A percentile compares a stretch with the other conserved stretches of the same genome.
Conservation (phyloP, 2,797 vertebrate genomes). For the Mormyrus hasselquistii region DNA sequence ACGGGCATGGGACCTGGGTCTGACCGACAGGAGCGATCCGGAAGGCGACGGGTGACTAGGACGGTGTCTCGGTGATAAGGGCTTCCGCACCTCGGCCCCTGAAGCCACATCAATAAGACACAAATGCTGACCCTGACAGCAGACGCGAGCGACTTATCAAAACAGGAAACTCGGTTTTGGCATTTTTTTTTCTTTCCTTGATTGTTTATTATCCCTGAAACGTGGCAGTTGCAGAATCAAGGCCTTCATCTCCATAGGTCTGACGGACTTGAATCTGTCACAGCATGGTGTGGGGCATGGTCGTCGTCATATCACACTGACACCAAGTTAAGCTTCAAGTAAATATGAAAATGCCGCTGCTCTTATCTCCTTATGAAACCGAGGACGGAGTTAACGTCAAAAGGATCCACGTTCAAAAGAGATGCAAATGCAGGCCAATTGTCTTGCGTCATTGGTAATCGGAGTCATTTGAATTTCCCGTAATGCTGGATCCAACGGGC, state of each 20-base stretch:
- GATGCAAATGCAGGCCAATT: conserved; percentile 39
- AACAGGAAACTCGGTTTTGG: not conserved
- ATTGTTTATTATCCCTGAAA: conserved; percentile 4
- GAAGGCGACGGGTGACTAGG: conserved; percentile 37
- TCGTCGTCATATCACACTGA: not conserved
- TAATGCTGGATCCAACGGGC: not conserved
- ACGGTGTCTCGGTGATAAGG: conserved; percentile 48
- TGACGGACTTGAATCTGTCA: not conserved
- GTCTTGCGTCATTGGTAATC: conserved; percentile 39
- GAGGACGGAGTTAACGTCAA: conserved; percentile 19
- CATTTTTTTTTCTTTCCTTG: not conserved
- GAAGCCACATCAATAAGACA: not conserved
- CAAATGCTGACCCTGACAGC: not conserved
- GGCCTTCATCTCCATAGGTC: not conserved
- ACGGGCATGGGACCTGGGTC: conserved; percentile 42
- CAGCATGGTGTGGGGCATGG: not conserved
- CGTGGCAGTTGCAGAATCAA: not conserved
- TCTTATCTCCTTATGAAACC: conserved; percentile 33
- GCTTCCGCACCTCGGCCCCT: conserved; percentile 43
- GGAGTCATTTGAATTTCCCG: conserved; percentile 44
- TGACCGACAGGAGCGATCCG: conserved; percentile 45
- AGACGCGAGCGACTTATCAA: conserved; percentile 9
- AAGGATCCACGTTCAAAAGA: conserved; percentile 18
- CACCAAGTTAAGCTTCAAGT: conserved; percentile 23
- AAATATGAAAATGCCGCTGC: conserved; percentile 39